Conservation (phyloP, 1,140 invertebrate species). For the Thereuonema tuberculata region DNA sequence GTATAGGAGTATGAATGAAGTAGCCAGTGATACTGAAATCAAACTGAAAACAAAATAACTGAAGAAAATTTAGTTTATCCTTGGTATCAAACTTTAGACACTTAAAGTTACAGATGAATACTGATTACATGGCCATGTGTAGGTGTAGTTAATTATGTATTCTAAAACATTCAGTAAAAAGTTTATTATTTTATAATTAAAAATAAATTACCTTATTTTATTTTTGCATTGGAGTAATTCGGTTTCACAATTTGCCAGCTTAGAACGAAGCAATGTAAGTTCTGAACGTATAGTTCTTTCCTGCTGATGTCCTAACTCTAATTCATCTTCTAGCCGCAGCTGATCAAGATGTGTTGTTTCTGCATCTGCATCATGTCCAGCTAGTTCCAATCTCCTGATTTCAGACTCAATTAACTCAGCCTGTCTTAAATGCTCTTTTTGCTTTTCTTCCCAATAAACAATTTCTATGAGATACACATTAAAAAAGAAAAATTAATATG, state of each 20-base stretch:
- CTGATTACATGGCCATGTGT: neutral
- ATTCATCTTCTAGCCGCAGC: conserved; percentile 65
- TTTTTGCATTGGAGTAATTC: conserved; percentile 76
- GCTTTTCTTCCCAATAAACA: conserved; percentile 71
- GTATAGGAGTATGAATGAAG: no score
- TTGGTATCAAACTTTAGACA: neutral
- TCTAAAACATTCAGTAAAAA: neutral
- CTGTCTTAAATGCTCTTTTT: conserved; percentile 67
- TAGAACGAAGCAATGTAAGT: conserved; percentile 62
- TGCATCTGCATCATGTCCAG: conserved; percentile 44
- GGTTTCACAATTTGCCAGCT: conserved; percentile 72
- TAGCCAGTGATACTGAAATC: no score
- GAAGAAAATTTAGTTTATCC: neutral
- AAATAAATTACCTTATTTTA: conserved; percentile 52
- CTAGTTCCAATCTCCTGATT: conserved; percentile 56
- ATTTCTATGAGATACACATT: conserved; percentile 84
- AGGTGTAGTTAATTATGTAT: neutral
- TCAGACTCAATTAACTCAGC: conserved; percentile 68
- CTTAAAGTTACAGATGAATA: neutral
- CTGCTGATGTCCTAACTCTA: conserved; percentile 70
- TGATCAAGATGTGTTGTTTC: conserved; percentile 56
- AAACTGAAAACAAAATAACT: no score
- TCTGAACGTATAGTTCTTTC: conserved; percentile 74
- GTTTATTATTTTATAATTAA: neutral
- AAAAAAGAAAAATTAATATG: no score